Conservation (phyloP, 2,888 invertebrate genomes). For the Cataglyphis livida region DNA sequence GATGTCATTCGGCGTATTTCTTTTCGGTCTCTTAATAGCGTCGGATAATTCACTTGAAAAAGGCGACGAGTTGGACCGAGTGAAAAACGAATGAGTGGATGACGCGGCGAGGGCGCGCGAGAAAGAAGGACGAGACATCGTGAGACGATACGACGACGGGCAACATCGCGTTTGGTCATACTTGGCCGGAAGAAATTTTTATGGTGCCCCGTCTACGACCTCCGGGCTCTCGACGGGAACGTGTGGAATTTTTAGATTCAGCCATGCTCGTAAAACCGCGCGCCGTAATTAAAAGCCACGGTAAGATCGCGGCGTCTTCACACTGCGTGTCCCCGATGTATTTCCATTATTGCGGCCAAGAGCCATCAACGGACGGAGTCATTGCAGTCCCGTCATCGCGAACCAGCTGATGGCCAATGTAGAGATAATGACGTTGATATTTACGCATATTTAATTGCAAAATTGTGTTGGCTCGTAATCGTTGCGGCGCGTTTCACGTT, state of each 20-base stretch:
- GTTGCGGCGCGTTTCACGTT: background rate
- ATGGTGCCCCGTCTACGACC: slow-evolving; percentile 75
- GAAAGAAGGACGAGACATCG: slow-evolving; percentile 8
- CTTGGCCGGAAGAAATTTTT: slow-evolving; percentile 82
- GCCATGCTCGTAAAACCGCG: slow-evolving; percentile 71
- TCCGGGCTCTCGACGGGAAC: slow-evolving; percentile 72
- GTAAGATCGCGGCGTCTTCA: slow-evolving; percentile 62
- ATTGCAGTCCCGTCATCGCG: slow-evolving; percentile 25
- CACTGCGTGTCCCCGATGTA: slow-evolving; percentile 57
- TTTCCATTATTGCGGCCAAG: slow-evolving; percentile 62
- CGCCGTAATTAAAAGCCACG: slow-evolving; percentile 73
- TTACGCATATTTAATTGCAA: slow-evolving; percentile 27
- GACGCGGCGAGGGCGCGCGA: slow-evolving; percentile 20
- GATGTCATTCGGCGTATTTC: slow-evolving; percentile 68
- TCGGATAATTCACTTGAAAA: slow-evolving; percentile 72
- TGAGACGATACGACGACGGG: slow-evolving; percentile 40
- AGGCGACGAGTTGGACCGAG: slow-evolving; percentile 69
- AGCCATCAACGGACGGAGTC: slow-evolving; percentile 46
- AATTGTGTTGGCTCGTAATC: background rate
- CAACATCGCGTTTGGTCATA: slow-evolving; percentile 65
- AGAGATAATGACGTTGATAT: background rate
- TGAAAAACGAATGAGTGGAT: slow-evolving; percentile 59
- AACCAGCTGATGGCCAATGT: background rate
- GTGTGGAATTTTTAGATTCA: slow-evolving; percentile 78
- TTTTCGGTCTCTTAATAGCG: slow-evolving; percentile 64